phyloP scores from a whole-genome alignment of 2,113 vertebrate genomes.

The Periophthalmodon schlosseri region DNA sequence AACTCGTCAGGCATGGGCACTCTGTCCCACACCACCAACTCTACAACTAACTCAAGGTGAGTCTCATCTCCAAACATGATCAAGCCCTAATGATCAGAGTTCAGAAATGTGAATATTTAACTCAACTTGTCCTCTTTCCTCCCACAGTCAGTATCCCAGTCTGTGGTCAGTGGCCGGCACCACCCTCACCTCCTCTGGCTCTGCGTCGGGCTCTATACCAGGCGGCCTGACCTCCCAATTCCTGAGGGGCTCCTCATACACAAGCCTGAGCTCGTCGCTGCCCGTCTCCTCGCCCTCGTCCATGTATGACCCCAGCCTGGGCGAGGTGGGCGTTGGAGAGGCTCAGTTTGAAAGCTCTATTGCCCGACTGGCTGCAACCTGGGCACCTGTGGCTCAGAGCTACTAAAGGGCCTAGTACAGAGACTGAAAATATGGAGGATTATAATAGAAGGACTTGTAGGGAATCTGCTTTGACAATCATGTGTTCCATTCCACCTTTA shows the following conservation, averaged over 20 bases:
- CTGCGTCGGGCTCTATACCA: conserved; percentile 70
- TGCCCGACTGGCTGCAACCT: conserved; percentile 78
- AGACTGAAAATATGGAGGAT: conserved; percentile 16
- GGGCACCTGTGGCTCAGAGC: conserved; percentile 81
- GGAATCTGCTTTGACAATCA: conserved; percentile 30
- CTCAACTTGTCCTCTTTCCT: not conserved
- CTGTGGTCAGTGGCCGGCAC: conserved; percentile 80
- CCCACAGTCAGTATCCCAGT: conserved; percentile 79
- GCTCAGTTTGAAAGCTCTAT: conserved; percentile 82
- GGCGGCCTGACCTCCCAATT: conserved; percentile 79
- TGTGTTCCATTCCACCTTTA: conserved; percentile 9
- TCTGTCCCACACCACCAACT: conserved; percentile 75
- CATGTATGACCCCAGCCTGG: conserved; percentile 78
- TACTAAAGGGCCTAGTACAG: conserved; percentile 65
- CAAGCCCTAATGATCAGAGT: not conserved
- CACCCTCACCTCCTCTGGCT: conserved; percentile 75
- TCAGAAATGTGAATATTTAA: not conserved
- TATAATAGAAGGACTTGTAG: conserved; percentile 4
- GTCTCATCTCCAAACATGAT: not conserved
- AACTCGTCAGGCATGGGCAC: conserved; percentile 79
- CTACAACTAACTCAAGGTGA: conserved; percentile 77
- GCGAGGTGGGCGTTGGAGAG: conserved; percentile 72
- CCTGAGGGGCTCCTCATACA: conserved; percentile 80
- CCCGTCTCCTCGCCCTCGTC: conserved; percentile 78
- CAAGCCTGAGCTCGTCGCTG: conserved; percentile 77